Percentiles rank a stretch among this genome's conserved stretches.
Evolutionary conservation across 2,888 invertebrate species (phyloP).

Genomic region (Acanthococcus lagerstroemiae): DNA sequence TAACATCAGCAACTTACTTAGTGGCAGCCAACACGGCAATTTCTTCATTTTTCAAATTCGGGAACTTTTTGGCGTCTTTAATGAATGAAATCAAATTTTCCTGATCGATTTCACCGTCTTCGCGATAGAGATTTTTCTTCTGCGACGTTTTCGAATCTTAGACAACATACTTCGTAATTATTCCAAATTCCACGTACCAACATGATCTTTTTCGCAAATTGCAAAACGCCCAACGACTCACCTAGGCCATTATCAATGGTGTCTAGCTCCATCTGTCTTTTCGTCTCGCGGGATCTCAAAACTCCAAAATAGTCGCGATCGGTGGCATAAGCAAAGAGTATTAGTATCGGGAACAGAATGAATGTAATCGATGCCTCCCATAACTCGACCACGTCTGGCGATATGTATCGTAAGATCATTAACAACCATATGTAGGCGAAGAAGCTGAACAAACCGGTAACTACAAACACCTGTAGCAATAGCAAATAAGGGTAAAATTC

Average conservation of each 20-base stretch:
- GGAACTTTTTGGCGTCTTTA: slow-evolving; percentile 45
- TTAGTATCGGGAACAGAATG: slow-evolving; percentile 48
- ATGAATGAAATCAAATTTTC: slow-evolving; percentile 43
- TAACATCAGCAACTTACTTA: slow-evolving; percentile 39
- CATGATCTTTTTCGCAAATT: neutral
- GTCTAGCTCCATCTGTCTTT: slow-evolving; percentile 44
- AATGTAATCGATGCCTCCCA: slow-evolving; percentile 52
- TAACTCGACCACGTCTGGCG: slow-evolving; percentile 44
- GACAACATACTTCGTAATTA: too few relatives aligned
- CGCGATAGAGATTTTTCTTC: slow-evolving; percentile 38
- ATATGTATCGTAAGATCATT: slow-evolving; percentile 43
- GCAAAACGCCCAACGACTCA: neutral
- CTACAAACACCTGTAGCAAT: slow-evolving; percentile 43
- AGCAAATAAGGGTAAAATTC: neutral
- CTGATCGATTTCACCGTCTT: slow-evolving; percentile 42
- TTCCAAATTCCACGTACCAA: too few relatives aligned
- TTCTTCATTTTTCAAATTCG: slow-evolving; percentile 47
- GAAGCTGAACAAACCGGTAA: slow-evolving; percentile 44
- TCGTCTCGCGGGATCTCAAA: slow-evolving; percentile 39
- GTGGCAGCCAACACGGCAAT: slow-evolving; percentile 48
- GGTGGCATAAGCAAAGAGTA: slow-evolving; percentile 47
- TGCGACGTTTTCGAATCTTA: slow-evolving; percentile 23
- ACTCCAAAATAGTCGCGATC: slow-evolving; percentile 45
- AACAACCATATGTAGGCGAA: slow-evolving; percentile 53
- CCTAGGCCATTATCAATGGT: slow-evolving; percentile 36